Percentiles rank a stretch among this genome's conserved stretches.
Conservation (phyloP, 2,888 invertebrate genomes). For the Chaetoderma sp. region DNA sequence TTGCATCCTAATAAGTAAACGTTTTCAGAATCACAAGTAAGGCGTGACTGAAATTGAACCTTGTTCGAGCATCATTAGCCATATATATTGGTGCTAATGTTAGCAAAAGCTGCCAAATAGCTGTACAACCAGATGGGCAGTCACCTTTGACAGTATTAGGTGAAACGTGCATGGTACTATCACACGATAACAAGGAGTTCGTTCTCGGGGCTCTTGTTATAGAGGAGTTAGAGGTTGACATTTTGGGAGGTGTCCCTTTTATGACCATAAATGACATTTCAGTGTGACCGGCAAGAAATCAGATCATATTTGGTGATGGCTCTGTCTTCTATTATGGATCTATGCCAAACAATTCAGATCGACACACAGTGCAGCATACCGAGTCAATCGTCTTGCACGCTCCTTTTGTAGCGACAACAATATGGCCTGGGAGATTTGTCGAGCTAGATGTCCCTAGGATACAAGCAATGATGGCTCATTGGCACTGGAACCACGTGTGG, state of each 20-base stretch:
- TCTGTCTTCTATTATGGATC: constrained; percentile 6
- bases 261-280: constrained; percentile 40
- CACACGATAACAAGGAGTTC: no score
- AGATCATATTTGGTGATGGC: constrained; percentile 23
- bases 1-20: no score
- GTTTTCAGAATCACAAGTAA: no score
- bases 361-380: constrained; percentile 15
- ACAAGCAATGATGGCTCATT: constrained; percentile 7
- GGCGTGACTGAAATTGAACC: no score
- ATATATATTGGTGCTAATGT: no score
- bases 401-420: constrained; percentile 13
- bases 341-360: not conserved
- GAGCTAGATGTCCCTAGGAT: constrained; percentile 25
- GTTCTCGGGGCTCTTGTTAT: constrained; percentile 33
- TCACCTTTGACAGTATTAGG: no score
- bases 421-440: constrained; percentile 34
- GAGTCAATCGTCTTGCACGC: constrained; percentile 19
- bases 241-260: constrained; percentile 38
- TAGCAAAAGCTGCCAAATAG: no score
- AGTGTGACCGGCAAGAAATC: constrained; percentile 31
- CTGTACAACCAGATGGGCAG: no score
- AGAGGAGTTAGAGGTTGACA: constrained; percentile 34
- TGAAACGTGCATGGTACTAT: no score
- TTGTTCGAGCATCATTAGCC: no score
- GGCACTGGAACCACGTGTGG: constrained; percentile 14